These are phyloP conservation scores for Aporophyla nigra DNA, from an alignment of 2,888 invertebrate genomes.

Conservation along the genomic window DNA sequence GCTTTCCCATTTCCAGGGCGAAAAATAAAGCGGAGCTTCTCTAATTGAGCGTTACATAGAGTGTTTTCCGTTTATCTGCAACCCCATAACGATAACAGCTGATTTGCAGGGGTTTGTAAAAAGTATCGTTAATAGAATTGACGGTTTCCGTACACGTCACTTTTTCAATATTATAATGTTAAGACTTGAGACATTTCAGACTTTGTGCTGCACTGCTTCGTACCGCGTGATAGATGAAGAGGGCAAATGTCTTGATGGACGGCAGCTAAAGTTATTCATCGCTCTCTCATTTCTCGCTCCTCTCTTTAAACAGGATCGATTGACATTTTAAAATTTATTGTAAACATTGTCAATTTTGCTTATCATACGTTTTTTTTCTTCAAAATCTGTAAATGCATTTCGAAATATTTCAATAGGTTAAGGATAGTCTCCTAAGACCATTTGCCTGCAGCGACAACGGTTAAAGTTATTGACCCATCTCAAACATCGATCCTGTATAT, in stretches of 20 bases:
- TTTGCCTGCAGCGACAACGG: no score
- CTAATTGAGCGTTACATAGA: neutral
- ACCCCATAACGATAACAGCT: neutral
- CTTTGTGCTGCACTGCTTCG: neutral
- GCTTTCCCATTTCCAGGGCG: neutral
- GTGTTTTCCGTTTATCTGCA: constrained; percentile 6
- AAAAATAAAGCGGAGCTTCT: neutral
- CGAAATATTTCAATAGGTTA: no score
- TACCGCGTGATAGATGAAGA: neutral
- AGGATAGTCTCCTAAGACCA: no score
- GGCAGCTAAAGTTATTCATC: neutral
- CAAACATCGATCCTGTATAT: no score
- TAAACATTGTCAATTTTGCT: no score
- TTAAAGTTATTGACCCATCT: no score
- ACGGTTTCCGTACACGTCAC: neutral
- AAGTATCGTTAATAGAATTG: constrained; percentile 10
- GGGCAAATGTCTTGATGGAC: neutral
- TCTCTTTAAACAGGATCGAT: no score
- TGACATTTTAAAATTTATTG: no score
- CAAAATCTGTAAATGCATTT: no score
- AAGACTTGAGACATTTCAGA: neutral
- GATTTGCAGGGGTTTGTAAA: constrained; percentile 2
- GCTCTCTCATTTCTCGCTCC: no score
- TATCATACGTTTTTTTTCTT: no score
- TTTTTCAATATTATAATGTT: neutral